Evolutionary conservation across 2,797 vertebrate genomes (phyloP), one percentile per base, ranked within the genome.

Genomic region (Centroberyx gerrardi): DNA sequence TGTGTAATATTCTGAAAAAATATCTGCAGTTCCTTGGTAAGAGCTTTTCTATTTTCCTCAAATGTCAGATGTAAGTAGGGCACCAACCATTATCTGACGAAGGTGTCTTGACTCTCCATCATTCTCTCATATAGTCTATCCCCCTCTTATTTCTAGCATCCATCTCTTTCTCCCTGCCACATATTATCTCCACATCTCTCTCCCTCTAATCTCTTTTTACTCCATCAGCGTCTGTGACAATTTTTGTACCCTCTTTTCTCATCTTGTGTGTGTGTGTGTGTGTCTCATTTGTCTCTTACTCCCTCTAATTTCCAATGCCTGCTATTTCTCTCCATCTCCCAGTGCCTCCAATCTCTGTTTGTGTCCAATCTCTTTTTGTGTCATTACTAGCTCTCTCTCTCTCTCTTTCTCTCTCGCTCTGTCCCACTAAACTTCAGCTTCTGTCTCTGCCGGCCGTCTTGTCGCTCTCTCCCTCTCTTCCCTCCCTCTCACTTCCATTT

Each of bases 191-290:
- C 60, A 83, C 61, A 87, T 87, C 70, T 84, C 69, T 65, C 64
- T 67, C 65, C 68, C 36, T 87, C 67, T 84, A 78, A 92, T 90
- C 72, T 86, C 73, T 59, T 82, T 82, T 91, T 83, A 81, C 76
- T 86, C 74, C 67, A 87, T 91, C 91, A 91, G 76, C 40, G 54
- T 81, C 79, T 72, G 61, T 68, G 76, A 88, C 86, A 85, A 80
- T 77, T 78, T 68, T 74, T 74, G 74, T 67, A 18, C 74, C 68
- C 64, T 78, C 72, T 74, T 71, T 78, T 75, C 64, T 78, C 79
- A 31, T 64, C 66, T 76, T 44, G n/a, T 15, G 60, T 72, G 63
- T 44, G n/a, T 15, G 60, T 72, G 63, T 36, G 5, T 18, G 59
- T 28, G 49, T 68, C 75, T 73, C 63, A 82, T 84, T 81, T 60